Conservation (phyloP, 2,888 invertebrate species). For the Chloroclystis v-ata region DNA sequence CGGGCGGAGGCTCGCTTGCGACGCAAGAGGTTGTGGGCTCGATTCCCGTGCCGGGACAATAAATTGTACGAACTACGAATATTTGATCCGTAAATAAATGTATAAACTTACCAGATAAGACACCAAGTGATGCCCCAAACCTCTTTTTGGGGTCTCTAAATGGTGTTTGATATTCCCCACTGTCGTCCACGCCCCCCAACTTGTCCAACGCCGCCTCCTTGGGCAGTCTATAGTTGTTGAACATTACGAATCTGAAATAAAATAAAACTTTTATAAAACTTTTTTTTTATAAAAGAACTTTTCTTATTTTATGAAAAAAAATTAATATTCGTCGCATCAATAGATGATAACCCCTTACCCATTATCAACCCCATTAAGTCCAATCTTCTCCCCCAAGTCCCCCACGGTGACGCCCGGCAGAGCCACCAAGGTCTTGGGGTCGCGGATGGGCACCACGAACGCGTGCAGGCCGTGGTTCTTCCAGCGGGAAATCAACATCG, state of each 20-base stretch:
- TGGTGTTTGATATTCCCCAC: slow-evolving; percentile 88
- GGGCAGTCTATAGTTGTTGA: slow-evolving; percentile 88
- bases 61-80: too few relatives aligned
- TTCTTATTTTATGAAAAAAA: too few relatives aligned
- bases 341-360: too few relatives aligned
- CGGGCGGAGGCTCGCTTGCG: too few relatives aligned
- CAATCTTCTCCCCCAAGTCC: slow-evolving; percentile 95
- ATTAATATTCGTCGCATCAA: too few relatives aligned
- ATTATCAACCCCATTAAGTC: slow-evolving; percentile 95
- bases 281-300: too few relatives aligned
- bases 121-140: slow-evolving; percentile 90
- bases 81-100: too few relatives aligned
- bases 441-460: slow-evolving; percentile 92
- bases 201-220: slow-evolving; percentile 89
- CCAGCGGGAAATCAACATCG: slow-evolving; percentile 90
- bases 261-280: not conserved
- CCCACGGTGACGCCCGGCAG: slow-evolving; percentile 90
- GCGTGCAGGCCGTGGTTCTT: slow-evolving; percentile 90
- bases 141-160: slow-evolving; percentile 90
- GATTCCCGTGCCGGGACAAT: too few relatives aligned
- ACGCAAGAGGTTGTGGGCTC: too few relatives aligned
- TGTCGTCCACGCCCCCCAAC: slow-evolving; percentile 89
- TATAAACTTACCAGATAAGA: slow-evolving; percentile 81
- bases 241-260: slow-evolving; percentile 81
- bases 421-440: slow-evolving; percentile 83